These are phyloP conservation scores for Myotis myotis DNA, from an alignment of 2,797 vertebrate species.

Conservation along the genomic window DNA sequence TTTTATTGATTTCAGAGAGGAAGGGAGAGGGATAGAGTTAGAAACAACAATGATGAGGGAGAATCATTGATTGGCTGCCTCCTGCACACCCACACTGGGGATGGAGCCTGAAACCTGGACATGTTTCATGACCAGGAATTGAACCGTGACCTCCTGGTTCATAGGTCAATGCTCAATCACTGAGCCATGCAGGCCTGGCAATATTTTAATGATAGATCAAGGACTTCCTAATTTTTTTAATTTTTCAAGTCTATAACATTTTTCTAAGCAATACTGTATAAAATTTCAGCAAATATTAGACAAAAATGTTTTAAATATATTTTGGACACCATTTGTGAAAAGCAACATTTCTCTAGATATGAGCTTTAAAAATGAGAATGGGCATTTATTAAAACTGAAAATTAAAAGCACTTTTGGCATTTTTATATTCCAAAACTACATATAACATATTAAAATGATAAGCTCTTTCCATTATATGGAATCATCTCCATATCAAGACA, in stretches of 20 bases:
- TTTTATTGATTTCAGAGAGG: too few relatives aligned
- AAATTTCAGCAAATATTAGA: not conserved
- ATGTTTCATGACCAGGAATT: too few relatives aligned
- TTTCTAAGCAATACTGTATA: not conserved
- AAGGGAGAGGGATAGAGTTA: too few relatives aligned
- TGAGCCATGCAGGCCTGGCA: not conserved
- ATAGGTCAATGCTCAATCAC: too few relatives aligned
- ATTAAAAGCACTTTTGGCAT: not conserved
- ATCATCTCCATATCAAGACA: not conserved
- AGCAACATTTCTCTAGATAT: not conserved
- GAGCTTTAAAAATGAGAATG: not conserved
- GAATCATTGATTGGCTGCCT: too few relatives aligned
- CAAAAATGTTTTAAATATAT: not conserved
- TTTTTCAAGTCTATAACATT: not conserved
- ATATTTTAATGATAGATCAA: not conserved
- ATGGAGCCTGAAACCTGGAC: too few relatives aligned
- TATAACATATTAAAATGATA: not conserved
- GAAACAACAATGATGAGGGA: too few relatives aligned
- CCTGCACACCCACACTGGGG: too few relatives aligned
- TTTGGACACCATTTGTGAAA: constrained; percentile 14
- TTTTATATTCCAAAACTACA: not conserved
- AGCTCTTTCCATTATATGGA: not conserved
- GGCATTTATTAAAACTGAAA: constrained; percentile 1
- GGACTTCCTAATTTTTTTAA: not conserved
- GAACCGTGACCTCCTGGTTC: too few relatives aligned